These are phyloP conservation scores for Tetramorium bicarinatum DNA, from an alignment of 2,888 invertebrate species.

Conservation along the genomic window DNA sequence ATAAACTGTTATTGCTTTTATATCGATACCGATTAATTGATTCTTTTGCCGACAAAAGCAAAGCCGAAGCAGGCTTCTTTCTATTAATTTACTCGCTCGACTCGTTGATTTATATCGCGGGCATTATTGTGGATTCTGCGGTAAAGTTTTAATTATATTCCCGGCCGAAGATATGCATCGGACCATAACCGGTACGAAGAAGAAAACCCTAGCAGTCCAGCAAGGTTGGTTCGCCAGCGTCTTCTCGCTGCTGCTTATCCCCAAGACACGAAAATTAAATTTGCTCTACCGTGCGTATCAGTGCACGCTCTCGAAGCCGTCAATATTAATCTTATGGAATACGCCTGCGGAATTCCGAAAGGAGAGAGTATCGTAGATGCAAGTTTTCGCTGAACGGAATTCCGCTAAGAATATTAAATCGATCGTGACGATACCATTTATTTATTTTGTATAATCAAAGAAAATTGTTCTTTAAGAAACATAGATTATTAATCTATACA, in stretches of 20 bases:
- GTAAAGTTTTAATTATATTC: conserved; percentile 78
- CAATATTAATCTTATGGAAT: conserved; percentile 78
- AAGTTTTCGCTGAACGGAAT: conserved; percentile 60
- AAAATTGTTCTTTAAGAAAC: background rate
- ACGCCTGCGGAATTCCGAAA: conserved; percentile 72
- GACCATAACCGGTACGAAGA: conserved; percentile 71
- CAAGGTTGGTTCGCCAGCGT: conserved; percentile 29
- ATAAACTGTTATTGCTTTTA: background rate
- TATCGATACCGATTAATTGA: background rate
- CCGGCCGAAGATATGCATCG: conserved; percentile 64
- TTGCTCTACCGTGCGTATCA: conserved; percentile 73
- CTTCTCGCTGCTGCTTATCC: conserved; percentile 55
- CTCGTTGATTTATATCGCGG: conserved; percentile 69
- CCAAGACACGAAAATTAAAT: conserved; percentile 76
- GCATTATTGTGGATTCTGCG: conserved; percentile 66
- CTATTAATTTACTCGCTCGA: conserved; percentile 53
- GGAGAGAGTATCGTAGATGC: conserved; percentile 51
- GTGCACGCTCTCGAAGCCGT: conserved; percentile 71
- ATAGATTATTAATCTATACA: background rate
- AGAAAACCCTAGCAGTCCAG: conserved; percentile 66
- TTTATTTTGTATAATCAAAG: background rate
- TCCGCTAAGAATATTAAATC: conserved; percentile 71
- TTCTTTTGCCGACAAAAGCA: background rate
- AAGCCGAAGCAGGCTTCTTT: conserved; percentile 17
- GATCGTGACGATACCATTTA: conserved; percentile 39